Evolutionary conservation across 37 sponge, comb jelly and placozoan genomes (phyloP), one percentile per base, ranked within the genome.

Genomic region (Spongilla lacustris): DNA sequence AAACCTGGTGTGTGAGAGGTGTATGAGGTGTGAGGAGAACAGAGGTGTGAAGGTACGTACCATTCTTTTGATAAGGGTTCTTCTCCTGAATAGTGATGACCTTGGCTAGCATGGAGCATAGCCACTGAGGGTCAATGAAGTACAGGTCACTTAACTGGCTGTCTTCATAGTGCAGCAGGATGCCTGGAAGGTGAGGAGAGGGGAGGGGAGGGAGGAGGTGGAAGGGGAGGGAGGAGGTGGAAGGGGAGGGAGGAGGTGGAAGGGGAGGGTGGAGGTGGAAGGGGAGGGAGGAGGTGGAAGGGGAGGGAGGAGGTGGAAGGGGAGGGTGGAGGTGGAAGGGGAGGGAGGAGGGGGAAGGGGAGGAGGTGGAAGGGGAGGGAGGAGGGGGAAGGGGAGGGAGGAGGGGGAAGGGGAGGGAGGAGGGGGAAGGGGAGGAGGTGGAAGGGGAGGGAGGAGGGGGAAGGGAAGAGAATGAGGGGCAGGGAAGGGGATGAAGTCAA

Each of bases 41-140:
- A 27, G 35, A 23, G 6, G 9, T 29, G 25, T 26, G 38, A 12
- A 46, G 46, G 8, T 46, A 8, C 78, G 28, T 26, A 89, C 95
- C 95, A 72, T 86, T 83, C 66, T 78, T 91, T 49, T 87, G 88
- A 69, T 50, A 91, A 0, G 92, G 80, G 70, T 88, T 87, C 37
- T 69, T 46, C 74, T 91, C 87, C 67, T 70, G 83, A 30, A 94
- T 77, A 23, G 92, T 84, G 67, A 95, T 75, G 68, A 95, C 90
- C 27, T 83, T 86, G 28, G 95, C 86, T 5, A 91, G 77, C 81
- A 89, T 83, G 30, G 82, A 71, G 50, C 95, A 88, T 9, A 95
- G 88, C 95, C 95, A 95, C 82, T 95, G 95, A 50, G 95, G 95
- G 78, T 95, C 87, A 25, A 95, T 66, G 68, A 95, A 95, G 90